A percentile compares a stretch with the other conserved stretches of the same genome.
Conservation (phyloP, 2,888 invertebrate genomes). For the Margaritifera margaritifera region DNA sequence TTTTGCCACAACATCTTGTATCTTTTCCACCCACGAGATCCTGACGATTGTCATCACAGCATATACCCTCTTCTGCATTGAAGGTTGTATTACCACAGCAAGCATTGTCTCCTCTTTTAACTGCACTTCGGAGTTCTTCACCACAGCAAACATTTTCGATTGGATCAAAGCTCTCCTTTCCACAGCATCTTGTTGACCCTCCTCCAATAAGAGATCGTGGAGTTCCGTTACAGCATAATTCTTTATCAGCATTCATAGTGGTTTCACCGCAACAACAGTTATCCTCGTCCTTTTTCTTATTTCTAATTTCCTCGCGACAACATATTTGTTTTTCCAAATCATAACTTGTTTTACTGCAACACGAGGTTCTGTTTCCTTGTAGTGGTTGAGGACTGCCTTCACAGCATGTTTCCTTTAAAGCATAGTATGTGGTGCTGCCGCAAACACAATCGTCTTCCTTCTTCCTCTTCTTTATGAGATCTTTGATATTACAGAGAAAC, state of each 20-base stretch:
- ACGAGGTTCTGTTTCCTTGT: too few species aligned
- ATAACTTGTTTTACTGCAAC: too few species aligned
- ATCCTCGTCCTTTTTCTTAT: constrained; percentile 26
- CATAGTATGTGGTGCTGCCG: constrained; percentile 20
- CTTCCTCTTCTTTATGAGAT: too few species aligned
- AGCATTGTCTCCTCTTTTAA: background rate
- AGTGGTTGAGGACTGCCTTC: too few species aligned
- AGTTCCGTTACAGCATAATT: constrained; percentile 27
- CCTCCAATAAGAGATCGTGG: constrained; percentile 15
- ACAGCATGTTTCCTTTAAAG: too few species aligned
- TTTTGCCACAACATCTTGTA: constrained; percentile 23
- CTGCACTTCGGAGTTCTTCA: constrained; percentile 11
- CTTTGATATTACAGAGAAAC: too few species aligned
- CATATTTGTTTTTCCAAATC: too few species aligned
- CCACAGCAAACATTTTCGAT: constrained; percentile 24
- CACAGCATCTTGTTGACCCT: too few species aligned
- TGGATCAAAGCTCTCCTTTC: constrained; percentile 15
- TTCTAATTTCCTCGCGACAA: too few species aligned
- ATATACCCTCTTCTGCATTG: too few species aligned
- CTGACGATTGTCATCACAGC: too few species aligned
- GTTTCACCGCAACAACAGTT: constrained; percentile 27
- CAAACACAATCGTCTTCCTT: constrained; percentile 27
- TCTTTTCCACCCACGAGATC: constrained; percentile 16
- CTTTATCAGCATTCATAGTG: constrained; percentile 25
- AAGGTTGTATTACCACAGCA: too few species aligned